Percentiles rank a stretch among this genome's conserved stretches.
Evolutionary conservation across 2,113 vertebrate genomes (phyloP).

Genomic region (Garra rufa): DNA sequence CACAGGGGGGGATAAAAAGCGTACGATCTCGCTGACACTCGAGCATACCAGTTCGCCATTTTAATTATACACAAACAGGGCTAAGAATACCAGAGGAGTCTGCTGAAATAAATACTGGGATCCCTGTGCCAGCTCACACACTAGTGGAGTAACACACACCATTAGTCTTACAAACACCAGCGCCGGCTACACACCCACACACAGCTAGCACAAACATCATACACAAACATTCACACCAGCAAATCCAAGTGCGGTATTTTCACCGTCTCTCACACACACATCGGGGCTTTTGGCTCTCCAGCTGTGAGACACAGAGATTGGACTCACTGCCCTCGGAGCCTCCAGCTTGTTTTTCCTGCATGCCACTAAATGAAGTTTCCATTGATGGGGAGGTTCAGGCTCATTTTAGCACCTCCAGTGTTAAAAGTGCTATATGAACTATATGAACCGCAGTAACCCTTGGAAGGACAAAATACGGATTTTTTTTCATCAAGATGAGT

Average conservation of each 20-base stretch:
- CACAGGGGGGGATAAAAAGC: neutral
- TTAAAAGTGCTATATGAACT: slow-evolving; percentile 18
- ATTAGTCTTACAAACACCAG: slow-evolving; percentile 15
- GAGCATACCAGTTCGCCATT: slow-evolving; percentile 48
- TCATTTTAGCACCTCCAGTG: slow-evolving; percentile 12
- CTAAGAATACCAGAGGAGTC: slow-evolving; percentile 60
- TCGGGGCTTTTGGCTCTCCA: neutral
- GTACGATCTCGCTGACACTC: neutral
- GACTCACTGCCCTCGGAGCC: slow-evolving; percentile 45
- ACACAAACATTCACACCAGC: slow-evolving; percentile 35
- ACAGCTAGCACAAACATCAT: slow-evolving; percentile 33
- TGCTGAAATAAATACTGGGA: slow-evolving; percentile 54
- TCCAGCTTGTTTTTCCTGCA: slow-evolving; percentile 45
- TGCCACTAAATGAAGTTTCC: slow-evolving; percentile 51
- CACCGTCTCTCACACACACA: neutral
- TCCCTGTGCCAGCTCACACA: slow-evolving; percentile 21
- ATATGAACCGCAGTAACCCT: neutral
- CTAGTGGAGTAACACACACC: slow-evolving; percentile 29
- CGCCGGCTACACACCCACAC: neutral
- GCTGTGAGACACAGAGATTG: slow-evolving; percentile 35
- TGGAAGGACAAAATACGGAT: neutral
- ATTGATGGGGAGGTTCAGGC: neutral
- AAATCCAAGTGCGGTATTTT: slow-evolving; percentile 5
- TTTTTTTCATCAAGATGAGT: neutral
- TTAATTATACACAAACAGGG: slow-evolving; percentile 63